phyloP scores from a whole-genome alignment of 2,113 vertebrate species.

The Steatornis caripensis region DNA sequence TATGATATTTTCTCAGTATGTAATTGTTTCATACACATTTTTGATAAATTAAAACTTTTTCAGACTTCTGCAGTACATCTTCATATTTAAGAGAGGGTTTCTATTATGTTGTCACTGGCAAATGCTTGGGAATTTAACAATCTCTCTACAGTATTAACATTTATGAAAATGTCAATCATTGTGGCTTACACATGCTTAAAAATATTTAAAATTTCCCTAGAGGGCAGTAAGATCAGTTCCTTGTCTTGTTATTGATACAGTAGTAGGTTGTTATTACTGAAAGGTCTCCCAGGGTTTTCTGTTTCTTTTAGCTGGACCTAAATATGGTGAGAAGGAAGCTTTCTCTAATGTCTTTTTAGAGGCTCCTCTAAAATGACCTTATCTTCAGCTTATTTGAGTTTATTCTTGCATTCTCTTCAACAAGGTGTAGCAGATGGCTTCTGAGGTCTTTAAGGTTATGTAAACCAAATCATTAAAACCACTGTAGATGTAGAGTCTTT shows the following conservation, averaged over 20 bases:
- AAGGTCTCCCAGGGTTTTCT: background rate
- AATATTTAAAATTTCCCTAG: background rate
- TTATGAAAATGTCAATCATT: slow-evolving; percentile 1
- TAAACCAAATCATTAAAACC: background rate
- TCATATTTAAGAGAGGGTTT: background rate
- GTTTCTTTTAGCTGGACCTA: background rate
- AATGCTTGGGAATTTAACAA: slow-evolving; percentile 8
- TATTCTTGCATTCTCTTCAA: background rate
- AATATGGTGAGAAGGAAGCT: background rate
- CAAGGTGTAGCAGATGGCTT: background rate
- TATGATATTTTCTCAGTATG: background rate
- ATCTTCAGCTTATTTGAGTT: background rate
- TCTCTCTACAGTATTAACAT: background rate
- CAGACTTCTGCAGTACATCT: background rate
- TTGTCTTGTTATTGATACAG: background rate
- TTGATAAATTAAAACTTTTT: background rate
- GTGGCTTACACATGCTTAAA: background rate
- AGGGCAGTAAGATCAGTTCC: background rate
- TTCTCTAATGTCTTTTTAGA: background rate
- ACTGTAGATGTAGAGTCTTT: background rate
- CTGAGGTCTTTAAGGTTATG: background rate
- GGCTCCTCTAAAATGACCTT: background rate
- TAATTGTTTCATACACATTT: background rate
- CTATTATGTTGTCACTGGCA: background rate
- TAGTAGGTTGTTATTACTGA: background rate